Evolutionary conservation across 2,888 invertebrate species (phyloP), one percentile per base, ranked within the genome.

Genomic region (Rhagonycha lutea): DNA sequence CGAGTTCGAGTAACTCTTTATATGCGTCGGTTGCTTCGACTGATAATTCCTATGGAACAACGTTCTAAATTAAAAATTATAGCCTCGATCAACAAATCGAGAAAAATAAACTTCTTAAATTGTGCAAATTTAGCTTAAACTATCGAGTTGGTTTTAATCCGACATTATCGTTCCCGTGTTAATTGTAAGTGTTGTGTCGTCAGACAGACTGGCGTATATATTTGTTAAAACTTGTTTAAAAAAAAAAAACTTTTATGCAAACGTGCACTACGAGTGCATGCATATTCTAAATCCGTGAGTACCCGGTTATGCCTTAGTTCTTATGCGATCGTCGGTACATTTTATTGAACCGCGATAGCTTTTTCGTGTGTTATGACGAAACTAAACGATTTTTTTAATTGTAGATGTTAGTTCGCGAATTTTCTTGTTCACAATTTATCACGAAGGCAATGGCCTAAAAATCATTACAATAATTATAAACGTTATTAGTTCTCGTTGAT

Each of bases 281-380:
- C 84, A 85, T 86, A 86, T 87, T 87, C 87, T 87, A 87, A 87
- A 87, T 86, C 81, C 83, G 84, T 85, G 85, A 84, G 80, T 81
- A 83, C 85, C 85, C 85, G 83, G 84, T 86, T 87, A 83, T 87
- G 87, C 87, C 87, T 87, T 87, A 86, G 87, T 87, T 86, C 82
- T 83, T 80, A 83, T 81, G 82, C 80, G 76, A 80, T 79, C 83
- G 83, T 81, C 82, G 47, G 47, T 83, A 80, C 74, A 72, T 76
- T 74, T 74, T 68, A 71, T 65, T 74, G 78, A 73, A 69, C 68
- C 76, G 63, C 74, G 76, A 73, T 62, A 70, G 74, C 78, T 71
- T 72, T 70, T 60, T 74, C 73, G 72, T 74, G 72, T 72, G 74
- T 81, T 83, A 82, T 81, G 81, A 85, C 85, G 85, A 85, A 74